Evolutionary conservation across 2,113 vertebrate genomes (phyloP).

Genomic region (Hirundichthys speculiger): DNA sequence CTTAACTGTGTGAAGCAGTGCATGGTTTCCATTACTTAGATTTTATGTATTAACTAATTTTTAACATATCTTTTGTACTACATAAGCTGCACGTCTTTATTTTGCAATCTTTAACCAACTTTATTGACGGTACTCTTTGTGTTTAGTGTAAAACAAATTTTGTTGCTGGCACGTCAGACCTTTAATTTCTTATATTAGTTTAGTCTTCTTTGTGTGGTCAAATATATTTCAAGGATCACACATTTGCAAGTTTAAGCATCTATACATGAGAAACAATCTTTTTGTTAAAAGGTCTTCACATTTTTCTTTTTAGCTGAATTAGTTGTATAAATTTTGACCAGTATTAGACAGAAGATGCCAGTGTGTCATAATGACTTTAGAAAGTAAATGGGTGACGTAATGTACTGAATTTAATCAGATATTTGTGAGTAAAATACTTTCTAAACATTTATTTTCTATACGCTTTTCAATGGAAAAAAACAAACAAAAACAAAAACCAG

Average conservation of each 20-base stretch:
- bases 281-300: not conserved
- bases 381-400: not conserved
- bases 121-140: not conserved
- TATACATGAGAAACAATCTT: too few relatives aligned
- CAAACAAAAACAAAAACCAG: too few relatives aligned
- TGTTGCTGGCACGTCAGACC: not conserved
- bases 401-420: not conserved
- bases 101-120: not conserved
- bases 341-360: not conserved
- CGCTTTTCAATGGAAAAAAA: not conserved
- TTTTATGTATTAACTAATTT: too few relatives aligned
- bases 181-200: not conserved
- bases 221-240: not conserved
- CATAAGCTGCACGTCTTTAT: constrained; percentile 4
- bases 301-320: not conserved
- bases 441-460: not conserved
- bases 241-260: not conserved
- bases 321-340: not conserved
- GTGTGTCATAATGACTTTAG: not conserved
- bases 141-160: constrained; percentile 8
- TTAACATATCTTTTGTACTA: too few relatives aligned
- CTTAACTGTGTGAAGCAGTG: not conserved
- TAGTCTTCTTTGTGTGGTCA: not conserved
- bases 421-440: constrained; percentile 5
- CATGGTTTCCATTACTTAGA: not conserved